phyloP scores from a whole-genome alignment of 2,797 vertebrate genomes.

The Octomys mimax region DNA sequence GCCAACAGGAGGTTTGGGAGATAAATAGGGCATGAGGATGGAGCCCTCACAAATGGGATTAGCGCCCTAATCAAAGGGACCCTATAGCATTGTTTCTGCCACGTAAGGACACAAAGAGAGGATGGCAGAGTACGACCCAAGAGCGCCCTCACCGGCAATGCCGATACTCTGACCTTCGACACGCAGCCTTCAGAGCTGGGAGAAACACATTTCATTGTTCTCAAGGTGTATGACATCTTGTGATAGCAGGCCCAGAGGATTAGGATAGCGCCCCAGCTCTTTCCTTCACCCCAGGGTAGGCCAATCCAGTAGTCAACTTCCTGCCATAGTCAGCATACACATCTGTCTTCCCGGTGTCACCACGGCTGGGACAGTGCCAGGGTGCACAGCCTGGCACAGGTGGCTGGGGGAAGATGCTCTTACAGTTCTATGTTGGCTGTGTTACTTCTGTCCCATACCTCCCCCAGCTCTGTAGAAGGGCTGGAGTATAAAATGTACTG shows the following conservation, averaged over 20 bases:
- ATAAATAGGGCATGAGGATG: background rate
- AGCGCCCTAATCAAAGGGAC: background rate
- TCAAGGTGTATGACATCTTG: background rate
- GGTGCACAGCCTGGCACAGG: background rate
- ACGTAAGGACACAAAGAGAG: background rate
- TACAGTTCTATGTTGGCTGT: background rate
- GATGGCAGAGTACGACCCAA: background rate
- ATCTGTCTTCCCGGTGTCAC: fast-evolving
- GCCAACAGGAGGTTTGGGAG: background rate
- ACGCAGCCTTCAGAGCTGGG: background rate
- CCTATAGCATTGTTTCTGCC: background rate
- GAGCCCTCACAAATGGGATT: background rate
- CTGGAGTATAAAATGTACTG: background rate
- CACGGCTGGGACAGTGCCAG: too few species aligned
- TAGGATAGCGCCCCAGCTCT: background rate
- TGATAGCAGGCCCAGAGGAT: background rate
- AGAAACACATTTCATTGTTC: background rate
- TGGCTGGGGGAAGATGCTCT: fast-evolving
- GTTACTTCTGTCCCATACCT: background rate
- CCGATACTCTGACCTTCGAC: background rate
- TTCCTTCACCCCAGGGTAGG: background rate
- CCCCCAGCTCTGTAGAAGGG: background rate
- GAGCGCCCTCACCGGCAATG: background rate
- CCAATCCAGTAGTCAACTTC: background rate
- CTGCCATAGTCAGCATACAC: fast-evolving